Evolutionary conservation across 2,113 vertebrate genomes (phyloP), one percentile per base, ranked within the genome.

Genomic region (Prunella himalayana): DNA sequence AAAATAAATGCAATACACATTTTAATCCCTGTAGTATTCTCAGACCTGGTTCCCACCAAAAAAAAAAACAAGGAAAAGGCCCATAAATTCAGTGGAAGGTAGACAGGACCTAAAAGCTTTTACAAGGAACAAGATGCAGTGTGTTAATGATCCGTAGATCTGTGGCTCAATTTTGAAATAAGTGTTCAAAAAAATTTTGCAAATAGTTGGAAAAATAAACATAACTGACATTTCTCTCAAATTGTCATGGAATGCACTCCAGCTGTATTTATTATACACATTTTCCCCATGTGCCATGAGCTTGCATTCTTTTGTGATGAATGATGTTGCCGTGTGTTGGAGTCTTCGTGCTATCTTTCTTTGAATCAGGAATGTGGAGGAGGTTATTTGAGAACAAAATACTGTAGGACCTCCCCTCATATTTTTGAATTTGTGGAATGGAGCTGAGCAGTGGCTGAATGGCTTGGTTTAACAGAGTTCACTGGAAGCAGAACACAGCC

Each of bases 201-300:
- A 66, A 82, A 94, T 25, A 95, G 59, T 68, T 89, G 66, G 61
- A 90, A 76, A 92, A 95, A 95, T 77, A 90, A 96, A 88, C 79
- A 54, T 17, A 84, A 80, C 39, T 94, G 91, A 92, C 84, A 86
- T 95, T 95, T 88, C 77, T 86, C 87, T 90, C 56, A 61, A 63
- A 81, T 69, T 91, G 75, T 93, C 77, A 45, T 1, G 37, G 91
- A 86, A 79, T 88, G 54, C 51, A 63, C 73, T 59, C 86, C 83
- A 93, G 69, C 91, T 96, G 88, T 86, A 77, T 92, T 96, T 95
- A 69, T 89, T 71, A 60, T 78, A 47, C 92, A 79, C 91, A 86
- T 75, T 92, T 94, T 81, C 73, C 19, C 63, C 90, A 54, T 53
- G 59, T 85, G 78, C 92, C 77, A 42, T 66, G 89, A 73, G 79